A percentile compares a stretch with the other conserved stretches of the same genome.
These are phyloP conservation scores for Tetropium fuscum DNA, from an alignment of 2,888 invertebrate species.

Conservation along the genomic window DNA sequence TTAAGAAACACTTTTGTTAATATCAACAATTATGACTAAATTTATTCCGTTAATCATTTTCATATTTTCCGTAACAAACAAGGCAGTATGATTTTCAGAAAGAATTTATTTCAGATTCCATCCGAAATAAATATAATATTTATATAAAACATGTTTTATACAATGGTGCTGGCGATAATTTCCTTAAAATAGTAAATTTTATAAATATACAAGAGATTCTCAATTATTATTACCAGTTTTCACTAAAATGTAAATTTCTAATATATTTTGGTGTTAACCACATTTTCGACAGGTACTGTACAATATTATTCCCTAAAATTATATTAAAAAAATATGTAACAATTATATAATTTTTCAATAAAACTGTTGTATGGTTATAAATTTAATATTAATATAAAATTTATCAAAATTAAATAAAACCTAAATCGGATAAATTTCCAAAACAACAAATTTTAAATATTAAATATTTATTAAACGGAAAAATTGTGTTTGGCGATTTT, in stretches of 20 bases:
- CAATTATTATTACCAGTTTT: conserved; percentile 32
- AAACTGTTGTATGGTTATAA: conserved; percentile 40
- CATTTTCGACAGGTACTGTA: conserved; percentile 51
- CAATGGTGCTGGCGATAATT: conserved; percentile 32
- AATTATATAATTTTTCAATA: conserved; percentile 38
- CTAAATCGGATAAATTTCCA: conserved; percentile 46
- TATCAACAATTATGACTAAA: not conserved
- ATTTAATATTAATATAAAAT: conserved; percentile 48
- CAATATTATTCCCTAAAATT: conserved; percentile 46
- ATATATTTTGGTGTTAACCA: conserved; percentile 46
- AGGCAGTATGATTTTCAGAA: not conserved
- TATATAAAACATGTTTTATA: conserved; percentile 36
- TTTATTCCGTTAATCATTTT: too few species aligned
- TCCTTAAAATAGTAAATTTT: conserved; percentile 37
- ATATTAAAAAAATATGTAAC: conserved; percentile 39
- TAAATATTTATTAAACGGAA: conserved; percentile 12
- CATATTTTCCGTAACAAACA: too few species aligned
- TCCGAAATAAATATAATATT: conserved; percentile 29
- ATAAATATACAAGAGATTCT: conserved; percentile 46
- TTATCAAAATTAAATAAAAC: conserved; percentile 49
- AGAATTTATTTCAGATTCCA: not conserved
- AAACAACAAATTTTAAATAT: conserved; percentile 34
- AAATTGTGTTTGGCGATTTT: conserved; percentile 20
- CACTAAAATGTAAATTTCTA: conserved; percentile 29
- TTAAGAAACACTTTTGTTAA: not conserved